These are phyloP conservation scores for Vultur gryphus DNA, from an alignment of 2,797 vertebrate species.

Conservation along the genomic window DNA sequence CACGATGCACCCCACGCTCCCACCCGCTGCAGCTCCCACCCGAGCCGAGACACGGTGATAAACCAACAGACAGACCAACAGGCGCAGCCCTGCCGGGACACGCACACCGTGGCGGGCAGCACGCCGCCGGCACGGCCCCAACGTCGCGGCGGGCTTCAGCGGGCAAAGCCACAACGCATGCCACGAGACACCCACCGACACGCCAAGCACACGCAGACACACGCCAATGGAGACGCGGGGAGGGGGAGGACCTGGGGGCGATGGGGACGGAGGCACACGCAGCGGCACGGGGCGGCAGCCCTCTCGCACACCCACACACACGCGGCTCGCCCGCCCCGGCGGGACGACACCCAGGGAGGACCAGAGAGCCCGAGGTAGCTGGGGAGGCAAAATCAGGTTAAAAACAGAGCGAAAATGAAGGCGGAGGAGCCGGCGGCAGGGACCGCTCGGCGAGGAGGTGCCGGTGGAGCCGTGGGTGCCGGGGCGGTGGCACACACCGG, in stretches of 20 bases:
- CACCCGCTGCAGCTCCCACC: background rate
- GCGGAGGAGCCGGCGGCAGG: slow-evolving; percentile 37
- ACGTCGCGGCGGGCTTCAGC: background rate
- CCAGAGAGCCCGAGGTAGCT: slow-evolving; percentile 61
- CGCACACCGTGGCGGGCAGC: background rate
- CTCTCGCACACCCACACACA: background rate
- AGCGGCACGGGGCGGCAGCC: background rate
- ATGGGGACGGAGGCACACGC: background rate
- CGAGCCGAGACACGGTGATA: background rate
- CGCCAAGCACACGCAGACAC: slow-evolving; percentile 4
- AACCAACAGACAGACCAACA: background rate
- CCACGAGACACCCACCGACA: background rate
- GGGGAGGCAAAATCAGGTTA: slow-evolving; percentile 73
- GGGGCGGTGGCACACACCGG: slow-evolving; percentile 6
- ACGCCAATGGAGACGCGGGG: background rate
- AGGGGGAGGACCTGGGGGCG: background rate
- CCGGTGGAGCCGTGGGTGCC: slow-evolving; percentile 46
- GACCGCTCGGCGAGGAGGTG: slow-evolving; percentile 23
- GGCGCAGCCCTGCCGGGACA: background rate
- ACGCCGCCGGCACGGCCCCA: background rate
- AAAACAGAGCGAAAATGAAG: slow-evolving; percentile 43
- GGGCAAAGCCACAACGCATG: slow-evolving; percentile 16
- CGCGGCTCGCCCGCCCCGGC: background rate
- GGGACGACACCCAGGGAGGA: slow-evolving; percentile 12
- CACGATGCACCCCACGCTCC: background rate